Conservation (phyloP, 2,113 vertebrate genomes). For the Oophaga pumilio region DNA sequence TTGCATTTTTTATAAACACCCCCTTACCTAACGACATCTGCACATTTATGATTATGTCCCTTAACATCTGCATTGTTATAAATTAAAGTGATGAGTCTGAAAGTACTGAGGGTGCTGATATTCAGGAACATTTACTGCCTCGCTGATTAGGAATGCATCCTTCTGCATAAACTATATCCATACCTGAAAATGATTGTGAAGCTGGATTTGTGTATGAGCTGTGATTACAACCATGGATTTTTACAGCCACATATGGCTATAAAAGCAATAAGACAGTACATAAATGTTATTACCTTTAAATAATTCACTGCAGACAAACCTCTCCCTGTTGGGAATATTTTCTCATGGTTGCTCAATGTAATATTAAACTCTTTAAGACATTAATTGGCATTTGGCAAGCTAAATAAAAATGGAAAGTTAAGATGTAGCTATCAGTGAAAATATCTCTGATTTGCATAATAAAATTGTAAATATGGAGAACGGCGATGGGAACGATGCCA, state of each 20-base stretch:
- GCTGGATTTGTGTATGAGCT: constrained; percentile 55
- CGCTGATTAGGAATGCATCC: constrained; percentile 52
- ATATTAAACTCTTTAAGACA: constrained; percentile 50
- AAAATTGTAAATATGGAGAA: constrained; percentile 28
- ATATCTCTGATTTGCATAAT: constrained; percentile 36
- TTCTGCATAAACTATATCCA: constrained; percentile 45
- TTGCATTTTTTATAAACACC: constrained; percentile 66
- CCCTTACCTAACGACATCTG: constrained; percentile 66
- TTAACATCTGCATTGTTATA: constrained; percentile 68
- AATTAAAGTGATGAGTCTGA: constrained; percentile 64
- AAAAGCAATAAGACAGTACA: constrained; percentile 58
- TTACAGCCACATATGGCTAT: constrained; percentile 55
- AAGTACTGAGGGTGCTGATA: constrained; percentile 54
- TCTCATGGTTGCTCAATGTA: constrained; percentile 35
- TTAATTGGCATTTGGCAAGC: constrained; percentile 42
- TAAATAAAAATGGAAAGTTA: constrained; percentile 29
- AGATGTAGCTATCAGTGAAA: constrained; percentile 24
- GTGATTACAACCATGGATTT: constrained; percentile 55
- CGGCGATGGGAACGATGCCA: neutral
- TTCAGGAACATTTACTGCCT: constrained; percentile 57
- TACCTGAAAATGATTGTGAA: constrained; percentile 50
- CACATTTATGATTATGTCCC: constrained; percentile 65
- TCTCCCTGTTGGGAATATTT: constrained; percentile 44
- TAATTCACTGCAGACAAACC: constrained; percentile 55
- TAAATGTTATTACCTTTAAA: constrained; percentile 60